phyloP scores from a whole-genome alignment of 2,113 vertebrate species.

The Brachypodius melanocephalos region DNA sequence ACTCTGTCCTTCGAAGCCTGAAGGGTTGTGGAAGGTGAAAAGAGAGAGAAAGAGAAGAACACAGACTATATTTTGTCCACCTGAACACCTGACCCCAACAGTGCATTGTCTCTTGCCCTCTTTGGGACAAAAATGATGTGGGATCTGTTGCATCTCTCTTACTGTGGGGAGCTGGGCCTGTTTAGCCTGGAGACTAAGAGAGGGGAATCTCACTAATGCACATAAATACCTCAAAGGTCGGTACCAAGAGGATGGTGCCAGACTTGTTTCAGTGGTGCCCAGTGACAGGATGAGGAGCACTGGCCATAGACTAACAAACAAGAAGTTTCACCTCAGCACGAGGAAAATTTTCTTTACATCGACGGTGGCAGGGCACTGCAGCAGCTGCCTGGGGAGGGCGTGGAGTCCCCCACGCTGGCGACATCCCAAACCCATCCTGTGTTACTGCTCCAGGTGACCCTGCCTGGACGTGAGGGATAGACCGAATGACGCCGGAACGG shows the following conservation, averaged over 20 bases:
- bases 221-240: too few species aligned
- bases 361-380: background rate
- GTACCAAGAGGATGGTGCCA: background rate
- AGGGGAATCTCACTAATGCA: too few species aligned
- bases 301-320: background rate
- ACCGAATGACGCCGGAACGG: too few species aligned
- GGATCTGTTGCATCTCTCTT: rapidly evolving
- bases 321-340: background rate
- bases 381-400: rapidly evolving
- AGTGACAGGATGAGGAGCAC: rapidly evolving
- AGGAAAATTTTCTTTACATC: background rate
- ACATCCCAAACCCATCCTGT: background rate
- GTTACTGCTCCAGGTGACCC: background rate
- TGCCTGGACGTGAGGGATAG: background rate
- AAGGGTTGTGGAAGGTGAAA: background rate
- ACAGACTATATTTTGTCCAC: background rate
- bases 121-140: background rate
- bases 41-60: background rate
- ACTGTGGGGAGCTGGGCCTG: rapidly evolving
- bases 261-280: rapidly evolving
- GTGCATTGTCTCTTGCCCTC: rapidly evolving
- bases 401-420: background rate
- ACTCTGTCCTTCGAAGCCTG: background rate
- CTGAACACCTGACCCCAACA: background rate
- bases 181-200: background rate